Conservation (phyloP, 2,113 vertebrate species). For the Hymenochirus boettgeri region DNA sequence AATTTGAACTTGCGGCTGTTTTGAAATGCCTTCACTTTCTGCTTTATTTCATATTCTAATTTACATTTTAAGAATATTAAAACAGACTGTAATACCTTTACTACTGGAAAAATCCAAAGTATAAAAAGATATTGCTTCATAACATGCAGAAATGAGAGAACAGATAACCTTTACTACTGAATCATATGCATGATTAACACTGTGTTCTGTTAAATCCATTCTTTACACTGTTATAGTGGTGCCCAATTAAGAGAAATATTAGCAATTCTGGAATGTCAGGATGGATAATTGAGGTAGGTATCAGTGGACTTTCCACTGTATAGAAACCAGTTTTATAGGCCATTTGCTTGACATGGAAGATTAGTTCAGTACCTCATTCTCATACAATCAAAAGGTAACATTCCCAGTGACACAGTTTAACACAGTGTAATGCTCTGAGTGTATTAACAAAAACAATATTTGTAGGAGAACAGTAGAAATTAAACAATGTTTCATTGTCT, state of each 20-base stretch:
- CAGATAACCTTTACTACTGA: slow-evolving; percentile 48
- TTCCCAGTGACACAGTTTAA: slow-evolving; percentile 46
- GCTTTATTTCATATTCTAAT: too few relatives aligned
- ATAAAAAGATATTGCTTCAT: slow-evolving; percentile 7
- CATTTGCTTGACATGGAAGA: slow-evolving; percentile 51
- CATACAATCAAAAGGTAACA: slow-evolving; percentile 47
- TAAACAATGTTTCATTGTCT: too few relatives aligned
- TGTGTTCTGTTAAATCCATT: slow-evolving; percentile 45
- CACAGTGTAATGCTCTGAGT: slow-evolving; percentile 41
- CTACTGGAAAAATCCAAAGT: neutral
- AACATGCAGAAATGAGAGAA: slow-evolving; percentile 38
- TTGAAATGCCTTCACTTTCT: too few relatives aligned
- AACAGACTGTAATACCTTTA: slow-evolving; percentile 4
- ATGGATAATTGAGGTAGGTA: slow-evolving; percentile 49
- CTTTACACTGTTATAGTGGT: slow-evolving; percentile 47
- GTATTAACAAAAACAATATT: slow-evolving; percentile 31
- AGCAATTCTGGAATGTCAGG: slow-evolving; percentile 43
- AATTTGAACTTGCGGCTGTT: too few relatives aligned
- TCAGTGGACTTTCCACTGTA: slow-evolving; percentile 34
- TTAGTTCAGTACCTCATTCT: slow-evolving; percentile 47
- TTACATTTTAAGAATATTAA: neutral
- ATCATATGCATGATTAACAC: slow-evolving; percentile 48
- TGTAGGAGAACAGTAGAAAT: too few relatives aligned
- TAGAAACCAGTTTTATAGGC: slow-evolving; percentile 46
- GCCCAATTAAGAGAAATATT: slow-evolving; percentile 54